Base-by-base conservation (phyloP, 2,113 vertebrate species). In the Triplophysa siluroides region DNA sequence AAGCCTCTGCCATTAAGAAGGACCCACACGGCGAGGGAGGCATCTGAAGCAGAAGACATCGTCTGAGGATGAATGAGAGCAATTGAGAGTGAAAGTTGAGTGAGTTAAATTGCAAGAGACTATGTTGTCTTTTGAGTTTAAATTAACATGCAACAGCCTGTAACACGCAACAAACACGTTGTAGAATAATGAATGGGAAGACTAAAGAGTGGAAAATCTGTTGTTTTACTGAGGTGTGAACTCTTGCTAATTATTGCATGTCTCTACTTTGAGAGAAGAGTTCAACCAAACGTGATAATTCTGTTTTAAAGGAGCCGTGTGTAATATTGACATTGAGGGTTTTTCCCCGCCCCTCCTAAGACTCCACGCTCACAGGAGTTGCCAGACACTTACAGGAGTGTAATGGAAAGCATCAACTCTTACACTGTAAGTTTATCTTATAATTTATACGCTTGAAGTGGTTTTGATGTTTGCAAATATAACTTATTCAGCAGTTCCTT, bases 51-150 rank as follows among this genome's bases (percentile, higher is more conserved):
- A 62, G 73, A 81, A 76, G 58, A 70, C 19, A 81, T 76, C 76
- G 77, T 65, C 76, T 60, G 54, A 79, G 74, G 62, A 24, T 50
- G 45, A n/a, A 29, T 19, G 10, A 79, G 47, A 76, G 45, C 45
- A 50, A 45, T 16, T 54, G 50, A 33, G 45, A 78, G 66, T 47
- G 70, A 81, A 71, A 21, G 83, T 76, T 85, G 81, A 81, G 18
- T 14, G 62, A 60, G 67, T 61, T 87, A 85, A 89, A 91, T 86
- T 85, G 87, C 88, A 87, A 86, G 70, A 89, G 85, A 91, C 82
- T 84, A 80, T 86, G 73, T 88, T 90, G 87, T 90, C 83, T 87
- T 79, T 88, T 84, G 81, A 86, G 83, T 89, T 86, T 80, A 85
- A 89, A 23, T 72, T 23, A 38, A 58, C 69, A 23, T 41, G 10